A percentile compares a stretch with the other conserved stretches of the same genome.
Conservation (phyloP, 2,797 vertebrate species). For the Antennarius maculatus region DNA sequence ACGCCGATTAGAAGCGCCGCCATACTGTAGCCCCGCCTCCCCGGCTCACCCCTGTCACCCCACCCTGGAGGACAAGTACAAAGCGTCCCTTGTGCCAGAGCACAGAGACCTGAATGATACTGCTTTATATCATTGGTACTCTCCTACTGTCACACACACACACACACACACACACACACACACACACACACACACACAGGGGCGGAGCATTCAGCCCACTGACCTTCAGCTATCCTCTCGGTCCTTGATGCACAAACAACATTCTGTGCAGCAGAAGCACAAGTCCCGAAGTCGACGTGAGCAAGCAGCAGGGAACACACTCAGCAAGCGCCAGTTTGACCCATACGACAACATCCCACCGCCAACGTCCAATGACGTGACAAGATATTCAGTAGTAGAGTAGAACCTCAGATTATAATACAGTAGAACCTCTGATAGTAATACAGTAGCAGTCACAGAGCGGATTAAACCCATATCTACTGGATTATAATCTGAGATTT, state of each 20-base stretch:
- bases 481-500: too few relatives aligned
- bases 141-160: constrained; percentile 62
- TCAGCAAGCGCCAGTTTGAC: too few relatives aligned
- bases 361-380: too few relatives aligned
- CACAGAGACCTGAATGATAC: constrained; percentile 78
- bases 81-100: constrained; percentile 77
- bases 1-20: constrained; percentile 4
- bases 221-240: constrained; percentile 76
- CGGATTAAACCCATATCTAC: too few relatives aligned
- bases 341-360: too few relatives aligned
- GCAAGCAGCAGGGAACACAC: neutral
- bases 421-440: too few relatives aligned
- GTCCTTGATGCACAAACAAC: constrained; percentile 73
- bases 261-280: constrained; percentile 56
- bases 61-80: constrained; percentile 73
- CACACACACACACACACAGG: constrained; percentile 27
- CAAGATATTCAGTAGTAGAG: too few relatives aligned
- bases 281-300: constrained; percentile 34
- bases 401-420: too few relatives aligned
- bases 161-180: constrained; percentile 36
- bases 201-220: constrained; percentile 65
- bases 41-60: constrained; percentile 39
- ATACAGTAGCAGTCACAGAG: too few relatives aligned
- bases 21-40: constrained; percentile 19
- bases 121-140: constrained; percentile 75